phyloP scores from a whole-genome alignment of 2,113 vertebrate species.

The Emydura subglobosa region DNA sequence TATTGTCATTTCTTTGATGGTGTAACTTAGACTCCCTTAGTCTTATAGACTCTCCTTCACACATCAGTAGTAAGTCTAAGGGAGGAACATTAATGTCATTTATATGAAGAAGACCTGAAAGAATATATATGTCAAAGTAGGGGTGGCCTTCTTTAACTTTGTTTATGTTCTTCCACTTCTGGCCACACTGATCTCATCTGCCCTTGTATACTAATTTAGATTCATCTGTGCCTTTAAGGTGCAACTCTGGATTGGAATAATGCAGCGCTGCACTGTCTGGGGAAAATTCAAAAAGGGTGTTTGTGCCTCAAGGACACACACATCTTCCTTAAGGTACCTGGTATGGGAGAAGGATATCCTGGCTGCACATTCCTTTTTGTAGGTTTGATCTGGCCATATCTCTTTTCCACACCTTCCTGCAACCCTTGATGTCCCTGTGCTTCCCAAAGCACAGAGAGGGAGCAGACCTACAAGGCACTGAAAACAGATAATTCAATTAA shows the following conservation, averaged over 20 bases:
- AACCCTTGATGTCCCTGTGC: background rate
- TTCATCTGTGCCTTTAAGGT: background rate
- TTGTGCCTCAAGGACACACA: background rate
- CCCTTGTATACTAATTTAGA: background rate
- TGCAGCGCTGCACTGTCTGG: background rate
- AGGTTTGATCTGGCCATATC: background rate
- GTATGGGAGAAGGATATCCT: background rate
- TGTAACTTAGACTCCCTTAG: background rate
- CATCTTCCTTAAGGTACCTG: background rate
- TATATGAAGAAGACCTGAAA: background rate
- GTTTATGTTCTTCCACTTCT: background rate
- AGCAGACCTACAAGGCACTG: background rate
- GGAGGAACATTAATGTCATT: background rate
- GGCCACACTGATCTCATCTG: background rate
- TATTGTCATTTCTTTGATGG: background rate
- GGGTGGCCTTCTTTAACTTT: background rate
- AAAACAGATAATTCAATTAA: background rate
- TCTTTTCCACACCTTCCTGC: background rate
- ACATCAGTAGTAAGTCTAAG: background rate
- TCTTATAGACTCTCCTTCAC: no score
- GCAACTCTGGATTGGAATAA: background rate
- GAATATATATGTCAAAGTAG: background rate
- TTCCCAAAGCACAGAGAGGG: background rate
- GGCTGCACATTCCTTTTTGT: background rate
- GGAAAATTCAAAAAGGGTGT: background rate